phyloP scores from a whole-genome alignment of 2,888 invertebrate species.

The Disparrhopalites patrizii region DNA sequence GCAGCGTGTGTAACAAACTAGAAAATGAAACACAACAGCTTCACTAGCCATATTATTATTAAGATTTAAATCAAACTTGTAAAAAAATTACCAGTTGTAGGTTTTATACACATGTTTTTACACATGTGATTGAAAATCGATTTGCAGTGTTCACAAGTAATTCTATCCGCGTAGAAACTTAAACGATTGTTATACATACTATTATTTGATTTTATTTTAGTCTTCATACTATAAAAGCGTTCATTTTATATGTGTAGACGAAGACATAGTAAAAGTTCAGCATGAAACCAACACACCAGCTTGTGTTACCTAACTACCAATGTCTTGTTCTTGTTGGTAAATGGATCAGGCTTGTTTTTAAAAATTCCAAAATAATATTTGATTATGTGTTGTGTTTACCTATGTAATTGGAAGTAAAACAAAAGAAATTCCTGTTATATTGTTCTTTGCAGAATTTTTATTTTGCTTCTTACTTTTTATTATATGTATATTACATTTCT shows the following conservation, averaged over 20 bases:
- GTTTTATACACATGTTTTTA: not conserved
- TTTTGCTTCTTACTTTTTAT: slow-evolving; percentile 4
- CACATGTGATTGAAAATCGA: too few relatives aligned
- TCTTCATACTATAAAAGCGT: not conserved
- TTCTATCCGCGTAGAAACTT: not conserved
- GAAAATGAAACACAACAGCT: not conserved
- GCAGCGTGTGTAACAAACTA: not conserved
- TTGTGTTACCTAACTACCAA: not conserved
- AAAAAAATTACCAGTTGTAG: too few relatives aligned
- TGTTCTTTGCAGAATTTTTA: slow-evolving; percentile 7
- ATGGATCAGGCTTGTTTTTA: not conserved
- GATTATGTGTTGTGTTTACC: too few relatives aligned
- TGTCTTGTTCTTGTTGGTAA: not conserved
- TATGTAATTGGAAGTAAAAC: not conserved
- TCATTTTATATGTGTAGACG: not conserved
- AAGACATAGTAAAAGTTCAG: not conserved
- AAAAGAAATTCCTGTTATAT: not conserved
- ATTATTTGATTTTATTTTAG: not conserved
- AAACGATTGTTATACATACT: not conserved
- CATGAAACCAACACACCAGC: too few relatives aligned
- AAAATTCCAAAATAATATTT: not conserved
- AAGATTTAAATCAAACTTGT: not conserved
- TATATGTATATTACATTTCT: not conserved
- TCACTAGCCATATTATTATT: slow-evolving; percentile 8
- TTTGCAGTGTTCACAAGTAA: not conserved